Base-by-base conservation (phyloP, 2,113 vertebrate species). In the Calonectris borealis region DNA sequence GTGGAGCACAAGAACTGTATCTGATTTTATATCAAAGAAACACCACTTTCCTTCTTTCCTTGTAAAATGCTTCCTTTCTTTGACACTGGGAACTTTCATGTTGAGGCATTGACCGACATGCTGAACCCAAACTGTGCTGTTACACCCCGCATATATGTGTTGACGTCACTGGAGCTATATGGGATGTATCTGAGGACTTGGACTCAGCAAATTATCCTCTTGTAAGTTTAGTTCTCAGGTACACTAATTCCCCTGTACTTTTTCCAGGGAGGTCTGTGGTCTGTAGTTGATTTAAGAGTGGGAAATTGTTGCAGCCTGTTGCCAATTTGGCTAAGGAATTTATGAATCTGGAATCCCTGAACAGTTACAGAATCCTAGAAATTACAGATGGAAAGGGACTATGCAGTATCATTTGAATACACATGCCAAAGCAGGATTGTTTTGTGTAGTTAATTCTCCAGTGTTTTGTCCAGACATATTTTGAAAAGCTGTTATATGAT, bases 31-130 rank as follows among this genome's bases (percentile, higher is more conserved):
- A 96, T 95, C 84, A 86, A 86, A 97, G 96, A 91, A 93, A 92
- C 92, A 93, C 64, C 71, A 69, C 80, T 97, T 97, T 90, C 92
- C 72, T 95, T 95, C 97, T 97, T 95, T 95, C 97, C 97, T 98
- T 96, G 96, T 96, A 36, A 92, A 79, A 95, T 91, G 66, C 93
- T 97, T 97, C 95, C 95, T 88, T 96, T 94, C 93, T 69, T 86
- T 86, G 18, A 36, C 68, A 89, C 80, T 60, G 11, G 13, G 46
- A 80, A 16, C 38, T 40, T 42, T 68, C 19, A 11, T 70, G 17
- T 13, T 65, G 71, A 64, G 52, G 57, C 36, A 36, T 19, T 65
- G 65, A 17, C 29, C 1, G 6, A 44, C 4, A 10, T 10, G 18
- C 49, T 79, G 86, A 86, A 66, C n/a, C 26, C 38, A 48, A 38